These are phyloP conservation scores for Eupithecia centaureata DNA, from an alignment of 2,888 invertebrate species.

Conservation along the genomic window DNA sequence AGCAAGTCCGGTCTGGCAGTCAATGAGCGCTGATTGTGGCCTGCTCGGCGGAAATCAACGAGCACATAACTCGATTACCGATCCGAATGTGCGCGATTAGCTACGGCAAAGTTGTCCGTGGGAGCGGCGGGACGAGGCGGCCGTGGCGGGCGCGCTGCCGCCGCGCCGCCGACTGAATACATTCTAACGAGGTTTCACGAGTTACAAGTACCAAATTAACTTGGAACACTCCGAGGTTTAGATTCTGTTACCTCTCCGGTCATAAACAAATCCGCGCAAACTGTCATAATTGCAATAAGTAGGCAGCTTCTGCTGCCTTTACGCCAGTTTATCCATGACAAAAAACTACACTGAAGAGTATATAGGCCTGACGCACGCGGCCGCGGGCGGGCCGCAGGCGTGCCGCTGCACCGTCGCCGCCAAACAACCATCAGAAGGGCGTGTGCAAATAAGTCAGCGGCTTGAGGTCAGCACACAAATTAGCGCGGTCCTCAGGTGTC, in stretches of 20 bases:
- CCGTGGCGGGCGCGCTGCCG: not conserved
- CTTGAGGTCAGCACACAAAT: constrained; percentile 43
- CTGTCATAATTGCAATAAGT: not conserved
- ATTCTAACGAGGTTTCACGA: constrained; percentile 18
- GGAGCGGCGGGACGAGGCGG: not conserved
- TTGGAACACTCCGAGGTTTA: too few relatives aligned
- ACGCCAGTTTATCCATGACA: not conserved
- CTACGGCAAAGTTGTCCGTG: constrained; percentile 37
- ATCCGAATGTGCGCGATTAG: constrained; percentile 48
- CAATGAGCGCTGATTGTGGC: constrained; percentile 58
- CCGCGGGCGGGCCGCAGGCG: not conserved
- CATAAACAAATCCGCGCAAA: not conserved
- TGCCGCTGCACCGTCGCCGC: constrained; percentile 25
- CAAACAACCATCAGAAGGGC: constrained; percentile 34
- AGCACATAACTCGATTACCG: constrained; percentile 52
- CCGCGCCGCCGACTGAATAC: constrained; percentile 25
- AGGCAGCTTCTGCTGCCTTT: not conserved
- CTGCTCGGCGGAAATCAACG: constrained; percentile 39
- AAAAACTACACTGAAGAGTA: not conserved
- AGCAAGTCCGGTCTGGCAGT: constrained; percentile 30
- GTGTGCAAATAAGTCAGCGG: constrained; percentile 31
- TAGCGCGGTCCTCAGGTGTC: constrained; percentile 41
- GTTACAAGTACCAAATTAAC: constrained; percentile 13
- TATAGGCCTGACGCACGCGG: too few relatives aligned
- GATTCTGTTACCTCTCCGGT: too few relatives aligned